A percentile compares a stretch with the other conserved stretches of the same genome.
Conservation (phyloP, 2,113 vertebrate species). For the Polyodon spathula region DNA sequence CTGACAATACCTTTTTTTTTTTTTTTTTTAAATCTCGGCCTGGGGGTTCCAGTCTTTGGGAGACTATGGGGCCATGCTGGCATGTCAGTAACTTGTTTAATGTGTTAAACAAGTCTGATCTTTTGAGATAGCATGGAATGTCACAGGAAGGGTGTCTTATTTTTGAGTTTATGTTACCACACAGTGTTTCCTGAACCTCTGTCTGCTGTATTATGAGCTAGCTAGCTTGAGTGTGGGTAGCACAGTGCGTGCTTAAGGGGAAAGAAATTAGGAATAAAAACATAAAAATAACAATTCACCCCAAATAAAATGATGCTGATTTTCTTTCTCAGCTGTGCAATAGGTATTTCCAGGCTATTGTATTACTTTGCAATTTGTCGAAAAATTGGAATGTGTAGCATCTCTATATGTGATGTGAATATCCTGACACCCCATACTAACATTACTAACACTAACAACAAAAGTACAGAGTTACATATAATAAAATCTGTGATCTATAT, state of each 20-base stretch:
- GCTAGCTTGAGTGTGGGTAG: slow-evolving; percentile 15
- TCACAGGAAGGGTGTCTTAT: slow-evolving; percentile 50
- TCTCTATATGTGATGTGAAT: no score
- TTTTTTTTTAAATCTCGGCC: background rate
- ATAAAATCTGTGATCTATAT: no score
- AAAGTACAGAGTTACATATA: no score
- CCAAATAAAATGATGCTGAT: no score
- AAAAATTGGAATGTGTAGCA: no score
- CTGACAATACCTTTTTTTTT: background rate
- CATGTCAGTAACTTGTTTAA: slow-evolving; percentile 10
- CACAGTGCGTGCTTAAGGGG: slow-evolving; percentile 22
- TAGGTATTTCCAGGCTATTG: no score
- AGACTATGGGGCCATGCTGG: background rate
- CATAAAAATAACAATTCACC: no score
- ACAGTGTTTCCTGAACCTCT: slow-evolving; percentile 42
- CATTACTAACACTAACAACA: no score
- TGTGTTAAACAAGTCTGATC: slow-evolving; percentile 3
- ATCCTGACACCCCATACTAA: no score
- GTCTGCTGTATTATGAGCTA: slow-evolving; percentile 41
- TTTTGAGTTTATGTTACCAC: slow-evolving; percentile 29
- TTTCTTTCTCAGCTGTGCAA: no score
- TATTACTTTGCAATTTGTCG: no score
- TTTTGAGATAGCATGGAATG: slow-evolving; percentile 33
- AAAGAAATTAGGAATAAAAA: slow-evolving; percentile 5
- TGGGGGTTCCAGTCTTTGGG: no score